A percentile compares a stretch with the other conserved stretches of the same genome.
phyloP scores from a whole-genome alignment of 2,888 invertebrate species.

The Sinopyrophorus schimmeli region DNA sequence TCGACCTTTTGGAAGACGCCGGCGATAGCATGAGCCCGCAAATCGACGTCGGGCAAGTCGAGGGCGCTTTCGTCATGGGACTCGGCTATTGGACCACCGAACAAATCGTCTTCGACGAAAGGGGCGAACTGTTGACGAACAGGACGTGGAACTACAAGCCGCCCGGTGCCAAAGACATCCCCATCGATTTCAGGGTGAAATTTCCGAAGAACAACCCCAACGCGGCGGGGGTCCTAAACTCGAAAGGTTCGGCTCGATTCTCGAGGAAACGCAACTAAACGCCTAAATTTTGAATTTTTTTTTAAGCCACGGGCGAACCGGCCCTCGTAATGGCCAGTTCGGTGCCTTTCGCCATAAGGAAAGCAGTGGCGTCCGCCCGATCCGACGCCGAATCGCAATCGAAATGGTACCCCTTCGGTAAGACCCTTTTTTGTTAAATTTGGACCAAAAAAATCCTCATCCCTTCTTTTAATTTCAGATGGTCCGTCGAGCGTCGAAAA shows the following conservation, averaged over 20 bases:
- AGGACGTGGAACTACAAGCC: conserved; percentile 83
- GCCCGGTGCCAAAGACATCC: conserved; percentile 78
- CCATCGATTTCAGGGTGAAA: conserved; percentile 72
- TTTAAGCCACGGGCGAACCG: conserved; percentile 69
- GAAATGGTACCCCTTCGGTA: conserved; percentile 43
- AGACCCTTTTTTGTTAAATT: conserved; percentile 38
- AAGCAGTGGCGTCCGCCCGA: conserved; percentile 42
- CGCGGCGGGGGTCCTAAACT: conserved; percentile 68
- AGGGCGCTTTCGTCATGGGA: conserved; percentile 69
- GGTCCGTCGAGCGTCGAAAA: conserved; percentile 43
- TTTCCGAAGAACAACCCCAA: conserved; percentile 69
- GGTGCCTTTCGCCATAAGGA: conserved; percentile 48
- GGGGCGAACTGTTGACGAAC: conserved; percentile 71
- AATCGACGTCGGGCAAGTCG: conserved; percentile 75
- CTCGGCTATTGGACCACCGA: conserved; percentile 77
- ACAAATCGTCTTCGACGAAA: conserved; percentile 64
- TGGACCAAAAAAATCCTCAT: conserved; percentile 18
- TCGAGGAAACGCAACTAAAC: too few species aligned
- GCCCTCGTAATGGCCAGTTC: conserved; percentile 60
- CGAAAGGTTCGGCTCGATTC: conserved; percentile 69
- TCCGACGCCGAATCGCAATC: conserved; percentile 36
- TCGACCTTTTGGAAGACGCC: conserved; percentile 73
- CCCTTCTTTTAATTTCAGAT: conserved; percentile 37
- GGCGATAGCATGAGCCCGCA: conserved; percentile 73
- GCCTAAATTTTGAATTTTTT: conserved; percentile 36